A percentile compares a stretch with the other conserved stretches of the same genome.
Conservation (phyloP, 1,140 invertebrate genomes). For the Rhopalosiphum maidis region DNA sequence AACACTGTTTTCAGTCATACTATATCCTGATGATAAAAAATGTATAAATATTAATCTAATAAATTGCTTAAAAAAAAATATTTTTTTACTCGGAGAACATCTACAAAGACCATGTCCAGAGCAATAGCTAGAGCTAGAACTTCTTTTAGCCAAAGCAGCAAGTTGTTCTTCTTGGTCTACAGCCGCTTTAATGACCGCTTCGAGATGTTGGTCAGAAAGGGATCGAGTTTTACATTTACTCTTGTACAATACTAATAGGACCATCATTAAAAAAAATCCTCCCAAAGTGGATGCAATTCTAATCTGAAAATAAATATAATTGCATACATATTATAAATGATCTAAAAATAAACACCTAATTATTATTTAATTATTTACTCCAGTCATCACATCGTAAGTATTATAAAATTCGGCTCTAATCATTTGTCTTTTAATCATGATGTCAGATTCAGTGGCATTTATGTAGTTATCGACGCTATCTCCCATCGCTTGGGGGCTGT, state of each 20-base stretch:
- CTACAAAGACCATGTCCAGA: constrained; percentile 48
- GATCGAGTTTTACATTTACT: constrained; percentile 70
- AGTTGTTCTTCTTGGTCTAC: constrained; percentile 78
- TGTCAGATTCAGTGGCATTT: constrained; percentile 57
- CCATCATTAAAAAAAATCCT: constrained; percentile 87
- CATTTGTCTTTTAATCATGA: constrained; percentile 58
- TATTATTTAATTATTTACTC: constrained; percentile 63
- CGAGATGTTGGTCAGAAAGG: constrained; percentile 65
- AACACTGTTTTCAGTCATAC: constrained; percentile 18
- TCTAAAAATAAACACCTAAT: not conserved
- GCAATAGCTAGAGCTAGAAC: constrained; percentile 50
- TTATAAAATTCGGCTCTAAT: constrained; percentile 77
- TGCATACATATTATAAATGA: not conserved
- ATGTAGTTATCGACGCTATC: constrained; percentile 38
- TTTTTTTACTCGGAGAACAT: constrained; percentile 39
- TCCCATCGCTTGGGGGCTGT: constrained; percentile 54
- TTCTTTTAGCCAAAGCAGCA: constrained; percentile 69
- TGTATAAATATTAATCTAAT: not conserved
- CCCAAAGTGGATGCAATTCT: constrained; percentile 87
- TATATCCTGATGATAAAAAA: constrained; percentile 21
- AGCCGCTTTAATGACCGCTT: constrained; percentile 76
- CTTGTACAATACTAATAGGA: constrained; percentile 86
- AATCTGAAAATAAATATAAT: constrained; percentile 62
- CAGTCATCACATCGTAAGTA: constrained; percentile 90
- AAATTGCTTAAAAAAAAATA: not conserved